These are phyloP conservation scores for Rattus norvegicus DNA, from an alignment of 2,113 vertebrate genomes.

Conservation along the genomic window GRCr8 NC_086019.1:142961501-142962000, in stretches of 20 bases:
- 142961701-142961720: neutral
- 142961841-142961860: fast-evolving
- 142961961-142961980: neutral
- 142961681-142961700: neutral
- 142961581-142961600: neutral
- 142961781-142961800: neutral
- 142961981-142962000: neutral
- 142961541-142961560: neutral
- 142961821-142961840: neutral
- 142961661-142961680: neutral
- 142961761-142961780: neutral
- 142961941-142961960: neutral
- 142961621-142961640: no score
- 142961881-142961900: neutral
- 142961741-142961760: neutral
- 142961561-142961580: neutral
- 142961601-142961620: no score
- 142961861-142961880: neutral
- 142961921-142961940: neutral
- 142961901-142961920: neutral
- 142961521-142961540: neutral
- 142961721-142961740: neutral
- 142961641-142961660: neutral
- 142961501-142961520: neutral
- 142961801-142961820: neutral